Evolutionary conservation across 2,113 vertebrate species (phyloP), one percentile per base, ranked within the genome.

Genomic region (Burhinus oedicnemus): DNA sequence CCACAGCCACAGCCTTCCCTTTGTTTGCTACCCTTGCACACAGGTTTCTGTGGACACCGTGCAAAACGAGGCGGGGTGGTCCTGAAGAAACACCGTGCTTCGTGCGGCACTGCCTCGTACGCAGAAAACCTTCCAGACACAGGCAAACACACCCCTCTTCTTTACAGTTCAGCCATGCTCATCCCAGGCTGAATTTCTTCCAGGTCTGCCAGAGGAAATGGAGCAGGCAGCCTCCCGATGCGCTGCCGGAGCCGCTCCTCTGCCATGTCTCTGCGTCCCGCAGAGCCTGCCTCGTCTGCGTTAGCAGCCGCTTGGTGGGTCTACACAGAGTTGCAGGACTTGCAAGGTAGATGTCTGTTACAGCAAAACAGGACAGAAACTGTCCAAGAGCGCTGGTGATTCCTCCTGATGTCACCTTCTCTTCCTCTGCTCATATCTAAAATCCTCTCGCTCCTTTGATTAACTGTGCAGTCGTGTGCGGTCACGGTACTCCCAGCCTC

Each of bases 251-350:
- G 78, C 14, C 3, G 1, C 40, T 40, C 22, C 51, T 36, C 68
- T 20, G 60, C 68, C 38, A 1, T 26, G 15, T 32, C n/a, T 23
- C 49, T 3, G 54, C 1, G 4, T 20, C 45, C n/a, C 6, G 1
- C 40, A 3, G 44, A 12, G 44, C 75, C 42, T 14, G 40, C 44
- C 40, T 3, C 6, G 18, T 8, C 78, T 52, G 45, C 45, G 0
- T 1, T 1, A 1, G 26, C 9, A 23, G 20, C 32, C 27, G 11
- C 66, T 19, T 1, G 2, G 2, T 2, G 65, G 47, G 38, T 15
- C 69, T 23, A 1, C 15, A 6, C 15, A 29, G 6, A 21, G 19
- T 2, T 3, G 13, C 44, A 21, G 36, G 21, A 11, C 61, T 61
- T 38, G 45, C 32, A 57, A n/a, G 51, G 27, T 5, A 27, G 17